These are phyloP conservation scores for Idaea aversata DNA, from an alignment of 2,888 invertebrate genomes.

Conservation along the genomic window DNA sequence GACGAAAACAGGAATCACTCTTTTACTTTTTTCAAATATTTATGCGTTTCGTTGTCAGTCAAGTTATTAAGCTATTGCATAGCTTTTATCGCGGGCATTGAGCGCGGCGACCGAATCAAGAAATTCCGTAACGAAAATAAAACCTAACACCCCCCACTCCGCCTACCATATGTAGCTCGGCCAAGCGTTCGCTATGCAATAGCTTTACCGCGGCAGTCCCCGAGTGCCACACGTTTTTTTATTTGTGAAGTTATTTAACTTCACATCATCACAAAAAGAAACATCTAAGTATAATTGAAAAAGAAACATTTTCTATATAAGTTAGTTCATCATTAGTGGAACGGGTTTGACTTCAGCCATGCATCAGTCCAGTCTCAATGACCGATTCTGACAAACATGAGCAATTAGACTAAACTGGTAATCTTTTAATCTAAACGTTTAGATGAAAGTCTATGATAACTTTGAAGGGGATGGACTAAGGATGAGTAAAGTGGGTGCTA, in stretches of 20 bases:
- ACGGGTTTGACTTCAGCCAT: slow-evolving; percentile 47
- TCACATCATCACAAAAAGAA: not conserved
- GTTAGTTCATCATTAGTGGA: slow-evolving; percentile 17
- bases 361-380: slow-evolving; percentile 63
- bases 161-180: too few relatives aligned
- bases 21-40: too few relatives aligned
- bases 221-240: too few relatives aligned
- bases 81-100: too few relatives aligned
- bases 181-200: too few relatives aligned
- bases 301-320: not conserved
- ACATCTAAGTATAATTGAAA: not conserved
- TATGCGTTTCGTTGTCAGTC: too few relatives aligned
- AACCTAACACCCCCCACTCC: too few relatives aligned
- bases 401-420: slow-evolving; percentile 74
- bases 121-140: too few relatives aligned
- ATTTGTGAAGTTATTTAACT: not conserved
- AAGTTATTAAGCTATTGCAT: too few relatives aligned
- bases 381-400: slow-evolving; percentile 62
- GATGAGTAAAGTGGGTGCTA: slow-evolving; percentile 1
- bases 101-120: too few relatives aligned
- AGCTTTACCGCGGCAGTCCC: too few relatives aligned
- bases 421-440: slow-evolving; percentile 70
- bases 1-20: too few relatives aligned
- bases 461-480: slow-evolving; percentile 33
- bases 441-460: slow-evolving; percentile 77